A percentile compares a stretch with the other conserved stretches of the same genome.
Evolutionary conservation across 2,113 vertebrate genomes (phyloP).

Genomic region (Ammodytes dubius): DNA sequence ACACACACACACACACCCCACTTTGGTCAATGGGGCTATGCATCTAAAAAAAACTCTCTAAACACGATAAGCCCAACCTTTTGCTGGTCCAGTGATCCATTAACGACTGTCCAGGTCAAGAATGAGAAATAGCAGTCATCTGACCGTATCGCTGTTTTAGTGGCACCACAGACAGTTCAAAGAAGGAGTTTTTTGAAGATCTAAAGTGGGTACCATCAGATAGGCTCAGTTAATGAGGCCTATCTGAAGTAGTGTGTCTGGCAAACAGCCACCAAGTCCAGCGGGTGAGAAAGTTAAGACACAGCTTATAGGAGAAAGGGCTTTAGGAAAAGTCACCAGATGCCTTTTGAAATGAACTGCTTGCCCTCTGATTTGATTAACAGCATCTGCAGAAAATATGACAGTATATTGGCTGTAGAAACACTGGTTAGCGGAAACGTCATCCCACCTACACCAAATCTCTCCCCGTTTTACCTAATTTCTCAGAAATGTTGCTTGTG

Average conservation of each 20-base stretch:
- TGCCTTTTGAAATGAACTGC: conserved; percentile 6
- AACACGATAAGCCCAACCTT: not conserved
- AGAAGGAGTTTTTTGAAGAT: conserved; percentile 17
- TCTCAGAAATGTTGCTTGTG: conserved; percentile 66
- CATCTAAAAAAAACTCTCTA: not conserved
- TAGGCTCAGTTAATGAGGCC: conserved; percentile 34
- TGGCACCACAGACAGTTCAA: conserved; percentile 42
- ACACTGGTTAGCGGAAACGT: not conserved
- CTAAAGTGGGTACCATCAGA: conserved; percentile 43
- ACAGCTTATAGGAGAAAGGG: not conserved
- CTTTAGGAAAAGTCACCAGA: conserved; percentile 13
- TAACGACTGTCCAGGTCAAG: conserved; percentile 9
- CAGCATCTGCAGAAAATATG: not conserved
- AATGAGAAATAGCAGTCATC: conserved; percentile 17
- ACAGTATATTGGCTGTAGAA: not conserved
- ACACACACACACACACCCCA: not conserved
- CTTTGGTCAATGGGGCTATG: conserved; percentile 6
- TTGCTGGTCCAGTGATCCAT: conserved; percentile 1
- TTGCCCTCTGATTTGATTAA: not conserved
- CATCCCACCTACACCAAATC: conserved; percentile 24
- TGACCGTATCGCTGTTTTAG: conserved; percentile 24
- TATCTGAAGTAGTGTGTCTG: conserved; percentile 36
- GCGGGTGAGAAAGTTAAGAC: not conserved
- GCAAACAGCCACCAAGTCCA: conserved; percentile 13
- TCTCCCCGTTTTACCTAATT: conserved; percentile 48